Base-by-base conservation (phyloP, 2,113 vertebrate genomes). In the Triplophysa dalaica region DNA sequence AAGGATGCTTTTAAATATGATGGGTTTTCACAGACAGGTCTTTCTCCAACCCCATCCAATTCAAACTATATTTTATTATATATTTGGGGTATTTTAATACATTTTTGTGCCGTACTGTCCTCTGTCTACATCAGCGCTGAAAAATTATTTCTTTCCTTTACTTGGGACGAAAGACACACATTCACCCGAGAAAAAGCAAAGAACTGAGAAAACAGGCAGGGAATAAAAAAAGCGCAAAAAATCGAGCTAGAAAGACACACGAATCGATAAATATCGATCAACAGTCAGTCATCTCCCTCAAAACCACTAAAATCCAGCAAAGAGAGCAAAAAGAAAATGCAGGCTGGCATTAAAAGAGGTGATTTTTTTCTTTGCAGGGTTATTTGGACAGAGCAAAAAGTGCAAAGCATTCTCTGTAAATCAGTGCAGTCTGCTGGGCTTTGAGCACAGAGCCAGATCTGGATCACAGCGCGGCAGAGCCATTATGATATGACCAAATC, bases 201-300 rank as follows among this genome's bases (percentile, higher is more conserved):
- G 17, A 56, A 56, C 2, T 7, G 52, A 75, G 17, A n/a, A 48
- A 9, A 60, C 8, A 72, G 6, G 26, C 6, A 21, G 13, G 58
- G 29, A 17, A 12, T n/a, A 38, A 63, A 21, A 43, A 21, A 11
- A 16, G n/a, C 43, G 54, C 7, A 81, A 26, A 78, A 78, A 41
- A 50, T 8, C 63, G 26, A 52, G 45, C 10, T 21, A 24, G 12
- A 21, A 8, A 76, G 66, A 62, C 17, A 2, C 12, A 65, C 22
- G 72, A 81, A 85, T 86, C 85, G 7, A 75, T 89, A 84, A 77
- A 50, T 82, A 89, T 84, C 82, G 82, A 88, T 83, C 66, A 24
- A 60, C 78, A 72, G 75, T 77, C 81, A 82, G 65, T 68, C 81
- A 80, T 77, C 74, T 82, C 75, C 76, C 74, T 60, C 67, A 70